Conservation (phyloP, 2,797 vertebrate species). For the Lates japonicus region DNA sequence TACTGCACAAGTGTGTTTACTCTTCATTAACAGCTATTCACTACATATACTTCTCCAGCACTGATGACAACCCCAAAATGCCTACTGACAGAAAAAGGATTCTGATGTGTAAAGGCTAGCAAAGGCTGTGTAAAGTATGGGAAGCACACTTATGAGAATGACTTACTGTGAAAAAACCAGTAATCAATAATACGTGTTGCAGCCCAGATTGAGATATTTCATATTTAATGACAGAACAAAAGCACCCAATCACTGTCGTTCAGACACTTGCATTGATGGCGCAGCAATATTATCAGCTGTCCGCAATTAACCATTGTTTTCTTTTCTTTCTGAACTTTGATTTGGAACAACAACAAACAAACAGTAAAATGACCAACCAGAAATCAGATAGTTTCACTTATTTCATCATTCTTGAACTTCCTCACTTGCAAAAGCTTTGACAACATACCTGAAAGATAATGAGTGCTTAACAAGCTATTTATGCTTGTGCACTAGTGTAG, state of each 20-base stretch:
- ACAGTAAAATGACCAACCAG: neutral
- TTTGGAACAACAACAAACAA: slow-evolving; percentile 1
- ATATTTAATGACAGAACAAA: slow-evolving; percentile 15
- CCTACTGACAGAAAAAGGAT: neutral
- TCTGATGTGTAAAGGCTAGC: too few relatives aligned
- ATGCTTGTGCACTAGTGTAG: too few relatives aligned
- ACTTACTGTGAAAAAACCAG: neutral
- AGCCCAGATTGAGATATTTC: slow-evolving; percentile 16
- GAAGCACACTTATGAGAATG: neutral
- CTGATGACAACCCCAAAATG: slow-evolving; percentile 8
- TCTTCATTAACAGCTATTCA: slow-evolving; percentile 37
- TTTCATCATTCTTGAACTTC: slow-evolving; percentile 7
- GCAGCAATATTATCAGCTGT: neutral
- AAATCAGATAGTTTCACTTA: slow-evolving; percentile 20
- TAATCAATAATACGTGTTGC: neutral
- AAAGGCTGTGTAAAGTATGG: too few relatives aligned
- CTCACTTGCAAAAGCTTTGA: slow-evolving; percentile 22
- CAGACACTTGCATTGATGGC: neutral
- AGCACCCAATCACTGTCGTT: slow-evolving; percentile 7
- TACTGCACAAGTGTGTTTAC: slow-evolving; percentile 9
- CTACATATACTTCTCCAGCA: slow-evolving; percentile 16
- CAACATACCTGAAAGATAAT: slow-evolving; percentile 17
- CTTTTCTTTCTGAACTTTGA: too few relatives aligned
- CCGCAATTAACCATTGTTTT: slow-evolving; percentile 3
- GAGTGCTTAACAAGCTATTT: slow-evolving; percentile 28